These are phyloP conservation scores for Henricia sp. DNA, from an alignment of 53 echinoderm and acorn worm genomes.

Conservation along the genomic window DNA sequence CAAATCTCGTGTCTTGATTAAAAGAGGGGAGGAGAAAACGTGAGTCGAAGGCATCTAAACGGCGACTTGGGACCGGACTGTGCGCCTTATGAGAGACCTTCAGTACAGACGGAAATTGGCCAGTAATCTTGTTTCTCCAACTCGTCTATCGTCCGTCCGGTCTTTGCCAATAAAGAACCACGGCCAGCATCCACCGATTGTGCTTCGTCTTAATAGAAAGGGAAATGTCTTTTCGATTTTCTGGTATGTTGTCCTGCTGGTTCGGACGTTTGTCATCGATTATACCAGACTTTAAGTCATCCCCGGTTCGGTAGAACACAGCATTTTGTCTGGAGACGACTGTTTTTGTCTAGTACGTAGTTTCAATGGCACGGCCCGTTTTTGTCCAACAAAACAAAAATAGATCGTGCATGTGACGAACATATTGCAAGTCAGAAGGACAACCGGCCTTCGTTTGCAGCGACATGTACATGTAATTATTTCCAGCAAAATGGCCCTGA, in stretches of 20 bases:
- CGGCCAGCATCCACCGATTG: conserved; percentile 30
- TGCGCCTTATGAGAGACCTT: background rate
- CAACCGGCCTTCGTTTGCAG: background rate
- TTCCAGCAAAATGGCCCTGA: conserved; percentile 37
- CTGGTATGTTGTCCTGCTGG: conserved; percentile 25
- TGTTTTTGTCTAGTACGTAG: too few relatives aligned
- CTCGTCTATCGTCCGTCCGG: background rate
- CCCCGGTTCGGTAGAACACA: background rate
- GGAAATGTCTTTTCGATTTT: conserved; percentile 58
- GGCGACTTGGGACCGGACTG: background rate
- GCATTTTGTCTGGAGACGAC: background rate
- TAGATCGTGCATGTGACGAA: conserved; percentile 34
- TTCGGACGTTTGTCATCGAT: conserved; percentile 42
- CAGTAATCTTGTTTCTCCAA: conserved; percentile 55
- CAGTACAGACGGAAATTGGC: conserved; percentile 35
- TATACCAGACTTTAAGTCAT: background rate
- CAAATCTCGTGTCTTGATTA: background rate
- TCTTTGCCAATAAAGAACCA: conserved; percentile 44
- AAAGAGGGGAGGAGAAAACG: background rate
- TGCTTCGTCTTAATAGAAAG: conserved; percentile 28
- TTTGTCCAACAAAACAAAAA: too few relatives aligned
- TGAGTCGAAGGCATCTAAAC: background rate
- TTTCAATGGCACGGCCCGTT: too few relatives aligned
- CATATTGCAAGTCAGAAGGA: conserved; percentile 39
- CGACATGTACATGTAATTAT: conserved; percentile 55